phyloP scores from a whole-genome alignment of 2,888 invertebrate genomes.

The Geotrupes spiniger region DNA sequence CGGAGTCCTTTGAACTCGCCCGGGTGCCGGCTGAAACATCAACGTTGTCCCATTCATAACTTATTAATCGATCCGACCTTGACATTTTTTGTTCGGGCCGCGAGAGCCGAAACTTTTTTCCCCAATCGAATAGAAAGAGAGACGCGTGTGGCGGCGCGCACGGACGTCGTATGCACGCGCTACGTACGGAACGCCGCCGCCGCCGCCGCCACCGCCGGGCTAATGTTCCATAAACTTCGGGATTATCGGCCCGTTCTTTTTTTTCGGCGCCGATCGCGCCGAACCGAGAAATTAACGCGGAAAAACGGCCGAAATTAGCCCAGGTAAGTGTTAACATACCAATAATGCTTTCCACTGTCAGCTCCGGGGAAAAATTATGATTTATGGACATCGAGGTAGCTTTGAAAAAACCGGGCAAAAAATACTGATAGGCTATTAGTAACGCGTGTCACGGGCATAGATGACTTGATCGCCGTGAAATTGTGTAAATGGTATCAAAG shows the following conservation, averaged over 20 bases:
- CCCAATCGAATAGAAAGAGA: conserved; percentile 16
- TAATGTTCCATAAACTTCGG: conserved; percentile 30
- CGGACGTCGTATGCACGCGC: conserved; percentile 21
- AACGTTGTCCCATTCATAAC: conserved; percentile 44
- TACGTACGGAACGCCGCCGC: conserved; percentile 1
- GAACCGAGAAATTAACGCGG: conserved; percentile 16
- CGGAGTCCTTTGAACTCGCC: conserved; percentile 39
- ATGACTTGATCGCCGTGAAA: conserved; percentile 32
- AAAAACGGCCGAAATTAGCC: conserved; percentile 30
- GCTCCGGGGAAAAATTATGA: conserved; percentile 42
- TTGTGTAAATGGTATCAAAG: conserved; percentile 24
- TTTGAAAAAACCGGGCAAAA: conserved; percentile 36
- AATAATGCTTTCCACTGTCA: conserved; percentile 46
- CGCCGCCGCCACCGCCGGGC: conserved; percentile 13
- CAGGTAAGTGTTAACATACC: conserved; percentile 45
- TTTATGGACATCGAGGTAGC: conserved; percentile 37
- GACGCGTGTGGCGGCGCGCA: conserved; percentile 28
- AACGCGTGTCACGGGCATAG: conserved; percentile 34
- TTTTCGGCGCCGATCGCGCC: conserved; percentile 6
- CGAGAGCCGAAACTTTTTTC: conserved; percentile 38
- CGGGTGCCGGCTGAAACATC: conserved; percentile 19
- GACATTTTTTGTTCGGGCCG: conserved; percentile 43
- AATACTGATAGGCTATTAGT: conserved; percentile 40
- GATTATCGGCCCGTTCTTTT: conserved; percentile 29
- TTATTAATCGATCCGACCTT: conserved; percentile 50